Conservation (phyloP, 37 sponge, comb jelly and placozoan genomes). For the Spongia lamella region DNA sequence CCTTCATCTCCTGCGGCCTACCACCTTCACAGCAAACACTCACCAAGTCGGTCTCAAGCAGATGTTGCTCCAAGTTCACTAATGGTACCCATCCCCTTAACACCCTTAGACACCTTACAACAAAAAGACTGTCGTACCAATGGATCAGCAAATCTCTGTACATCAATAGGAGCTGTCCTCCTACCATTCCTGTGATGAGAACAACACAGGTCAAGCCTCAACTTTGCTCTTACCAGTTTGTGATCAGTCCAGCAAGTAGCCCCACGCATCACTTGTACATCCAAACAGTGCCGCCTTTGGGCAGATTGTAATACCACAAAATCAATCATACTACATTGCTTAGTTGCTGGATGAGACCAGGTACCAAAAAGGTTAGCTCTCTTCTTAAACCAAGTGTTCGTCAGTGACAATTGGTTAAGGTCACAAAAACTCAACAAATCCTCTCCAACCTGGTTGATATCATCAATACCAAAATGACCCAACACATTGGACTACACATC, state of each 20-base stretch:
- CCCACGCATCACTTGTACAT: conserved; percentile 31
- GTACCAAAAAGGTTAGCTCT: conserved; percentile 26
- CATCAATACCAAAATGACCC: conserved; percentile 30
- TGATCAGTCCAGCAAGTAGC: conserved; percentile 49
- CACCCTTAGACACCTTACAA: too few species aligned
- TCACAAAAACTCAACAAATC: conserved; percentile 48
- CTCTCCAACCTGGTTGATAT: conserved; percentile 38
- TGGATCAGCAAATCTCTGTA: too few species aligned
- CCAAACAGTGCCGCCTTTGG: conserved; percentile 6
- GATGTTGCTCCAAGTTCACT: too few species aligned
- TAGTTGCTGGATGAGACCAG: conserved; percentile 44
- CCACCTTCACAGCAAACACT: conserved; percentile 13
- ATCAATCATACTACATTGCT: conserved; percentile 25
- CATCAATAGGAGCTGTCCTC: background rate
- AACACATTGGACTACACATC: background rate
- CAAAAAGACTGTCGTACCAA: too few species aligned
- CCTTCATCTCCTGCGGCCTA: conserved; percentile 14
- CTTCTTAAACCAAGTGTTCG: conserved; percentile 55
- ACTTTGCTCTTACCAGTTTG: conserved; percentile 27
- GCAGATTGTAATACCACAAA: conserved; percentile 17
- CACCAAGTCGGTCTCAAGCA: conserved; percentile 1
- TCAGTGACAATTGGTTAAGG: conserved; percentile 36
- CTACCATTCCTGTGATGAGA: background rate
- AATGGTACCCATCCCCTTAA: too few species aligned
- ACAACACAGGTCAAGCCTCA: background rate